Evolutionary conservation across 2,888 invertebrate species (phyloP), one percentile per base, ranked within the genome.

Genomic region (Pyrrhosoma nymphula): DNA sequence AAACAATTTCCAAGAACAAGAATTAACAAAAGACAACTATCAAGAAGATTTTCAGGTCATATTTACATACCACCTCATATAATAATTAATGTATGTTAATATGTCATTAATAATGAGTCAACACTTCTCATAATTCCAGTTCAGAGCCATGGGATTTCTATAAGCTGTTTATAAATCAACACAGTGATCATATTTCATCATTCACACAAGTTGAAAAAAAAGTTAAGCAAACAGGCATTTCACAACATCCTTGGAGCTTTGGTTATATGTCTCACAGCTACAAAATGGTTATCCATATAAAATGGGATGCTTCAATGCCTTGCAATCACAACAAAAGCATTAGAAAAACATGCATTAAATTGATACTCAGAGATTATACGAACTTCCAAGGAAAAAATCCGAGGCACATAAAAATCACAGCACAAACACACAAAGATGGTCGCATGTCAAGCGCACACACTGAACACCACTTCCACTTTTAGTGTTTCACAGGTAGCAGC

Each of bases 391-490:
- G 69, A 69, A 69, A 93, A 91, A 20, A 69, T 93, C 93, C 47
- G 93, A 93, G 93, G 93, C 93, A 93, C 69, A 69, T n/a, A 69
- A 93, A 93, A 69, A 93, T 93, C 93, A 93, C 93, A 93, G 93
- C 93, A 93, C 93, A 93, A 69, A 89, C 60, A 93, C 93, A 93
- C 93, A 93, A 93, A 35, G 63, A 93, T 55, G 63, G 47, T n/a
- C n/a, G 69, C 63, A 69, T 75, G n/a, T 69, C 47, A 93, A 93
- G 93, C 93, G 39, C 93, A 47, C 47, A 69, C 69, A 82, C 30
- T 82, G 82, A 35, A 82, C 82, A 82, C 82, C 82, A 82, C 82
- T 82, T 93, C 69, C 93, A 93, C 93, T 93, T 88, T 75, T 93
- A 82, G 75, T 93, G 69, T 93, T 93, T 69, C 69, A 69, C 93